Percentiles rank a stretch among this genome's conserved stretches.
Conservation (phyloP, 2,888 invertebrate species). For the Megastigmus dorsalis region DNA sequence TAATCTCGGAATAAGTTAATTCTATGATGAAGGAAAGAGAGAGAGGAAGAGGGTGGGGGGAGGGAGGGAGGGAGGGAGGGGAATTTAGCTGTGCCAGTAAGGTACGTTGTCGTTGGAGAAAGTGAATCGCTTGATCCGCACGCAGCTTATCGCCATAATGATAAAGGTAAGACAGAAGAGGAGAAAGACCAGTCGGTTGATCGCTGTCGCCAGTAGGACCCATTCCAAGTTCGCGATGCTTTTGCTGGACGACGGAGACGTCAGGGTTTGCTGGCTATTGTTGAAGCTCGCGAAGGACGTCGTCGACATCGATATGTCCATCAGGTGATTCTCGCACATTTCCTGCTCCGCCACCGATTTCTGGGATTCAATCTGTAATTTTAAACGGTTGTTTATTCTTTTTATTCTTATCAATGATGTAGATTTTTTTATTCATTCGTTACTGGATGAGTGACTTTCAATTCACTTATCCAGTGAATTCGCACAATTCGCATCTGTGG, state of each 20-base stretch:
- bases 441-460: not conserved
- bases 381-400: not conserved
- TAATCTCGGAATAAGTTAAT: too few relatives aligned
- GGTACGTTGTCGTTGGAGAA: conserved; percentile 51
- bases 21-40: too few relatives aligned
- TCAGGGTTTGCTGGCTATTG: conserved; percentile 62
- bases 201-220: conserved; percentile 79
- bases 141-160: conserved; percentile 76
- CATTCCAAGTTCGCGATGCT: conserved; percentile 77
- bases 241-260: conserved; percentile 40
- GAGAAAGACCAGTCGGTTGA: conserved; percentile 79
- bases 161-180: conserved; percentile 77
- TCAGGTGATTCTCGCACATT: conserved; percentile 62
- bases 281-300: conserved; percentile 61
- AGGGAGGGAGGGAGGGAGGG: too few relatives aligned
- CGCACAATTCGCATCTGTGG: too few relatives aligned
- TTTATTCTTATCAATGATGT: too few relatives aligned
- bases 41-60: too few relatives aligned
- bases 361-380: conserved; percentile 63
- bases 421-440: too few relatives aligned
- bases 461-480: too few relatives aligned
- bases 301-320: conserved; percentile 57
- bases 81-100: conserved; percentile 52
- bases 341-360: conserved; percentile 64
- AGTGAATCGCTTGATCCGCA: conserved; percentile 65